Percentiles rank a stretch among this genome's conserved stretches.
phyloP scores from a whole-genome alignment of 2,113 vertebrate genomes.

The Bettongia penicillata region DNA sequence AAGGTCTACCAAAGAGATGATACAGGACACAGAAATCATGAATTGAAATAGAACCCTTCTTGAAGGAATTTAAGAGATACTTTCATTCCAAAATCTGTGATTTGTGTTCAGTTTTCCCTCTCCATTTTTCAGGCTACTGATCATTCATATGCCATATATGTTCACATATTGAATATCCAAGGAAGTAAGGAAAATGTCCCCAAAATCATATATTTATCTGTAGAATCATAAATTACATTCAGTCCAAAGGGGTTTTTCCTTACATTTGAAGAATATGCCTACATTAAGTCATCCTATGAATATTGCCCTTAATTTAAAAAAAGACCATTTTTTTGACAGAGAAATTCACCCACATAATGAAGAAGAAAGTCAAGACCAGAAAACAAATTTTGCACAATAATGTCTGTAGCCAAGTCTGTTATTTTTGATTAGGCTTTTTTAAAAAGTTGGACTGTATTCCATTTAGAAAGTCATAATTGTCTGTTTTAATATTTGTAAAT shows the following conservation, averaged over 20 bases:
- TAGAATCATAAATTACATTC: slow-evolving; percentile 35
- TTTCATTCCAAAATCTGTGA: slow-evolving; percentile 53
- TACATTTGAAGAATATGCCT: background rate
- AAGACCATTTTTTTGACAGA: slow-evolving; percentile 17
- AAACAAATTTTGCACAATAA: background rate
- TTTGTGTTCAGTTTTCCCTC: slow-evolving; percentile 37
- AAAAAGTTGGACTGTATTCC: background rate
- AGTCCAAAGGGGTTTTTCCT: slow-evolving; percentile 5
- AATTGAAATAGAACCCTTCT: slow-evolving; percentile 47
- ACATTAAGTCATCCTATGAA: background rate
- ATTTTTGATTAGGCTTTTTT: background rate
- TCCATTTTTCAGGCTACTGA: slow-evolving; percentile 32
- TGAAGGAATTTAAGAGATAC: slow-evolving; percentile 49
- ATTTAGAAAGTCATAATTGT: slow-evolving; percentile 13
- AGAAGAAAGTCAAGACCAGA: background rate
- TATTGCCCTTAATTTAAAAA: slow-evolving; percentile 34
- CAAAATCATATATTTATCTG: background rate
- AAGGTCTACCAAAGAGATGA: slow-evolving; percentile 50
- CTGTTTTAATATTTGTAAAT: slow-evolving; percentile 34
- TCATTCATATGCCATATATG: slow-evolving; percentile 15
- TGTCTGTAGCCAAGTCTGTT: background rate
- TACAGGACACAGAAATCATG: slow-evolving; percentile 31
- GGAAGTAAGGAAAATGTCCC: background rate
- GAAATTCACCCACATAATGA: background rate
- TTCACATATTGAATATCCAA: background rate